Base-by-base conservation (phyloP, 2,113 vertebrate genomes). In the Carassius auratus region DNA sequence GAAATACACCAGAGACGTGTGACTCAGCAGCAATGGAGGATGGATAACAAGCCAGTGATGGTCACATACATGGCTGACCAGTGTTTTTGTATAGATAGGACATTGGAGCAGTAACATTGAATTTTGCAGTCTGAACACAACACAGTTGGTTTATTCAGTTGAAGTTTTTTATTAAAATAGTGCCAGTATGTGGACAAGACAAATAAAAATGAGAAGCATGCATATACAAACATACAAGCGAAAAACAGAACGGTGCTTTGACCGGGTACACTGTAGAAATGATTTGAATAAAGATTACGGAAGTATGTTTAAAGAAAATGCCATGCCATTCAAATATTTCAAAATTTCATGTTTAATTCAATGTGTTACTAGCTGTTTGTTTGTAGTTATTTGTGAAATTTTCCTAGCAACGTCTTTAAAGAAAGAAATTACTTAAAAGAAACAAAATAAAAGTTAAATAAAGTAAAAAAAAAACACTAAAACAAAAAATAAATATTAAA, bases 1-100 rank as follows among this genome's bases (percentile, higher is more conserved):
- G 17, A 64, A 87, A 80, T 38, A 61, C 81, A 68, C 59, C 23
- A 79, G 75, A 86, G 81, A 81, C 61, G 30, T 83, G 75, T 79
- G 76, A 84, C 79, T 86, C 66, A 76, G 68, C 84, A 73, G 19
- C 42, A 86, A 68, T 45, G 26, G 48, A 84, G 26, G 71, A 52
- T 42, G 74, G 19, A 71, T 78, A 75, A 48, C 15, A 73, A 50
- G 33, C 50, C 19, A 33, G 45, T 15, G 23, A 82, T 14, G 57
- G 76, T 71, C 42, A 19, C 57, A 57, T 21, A 62, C 33, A 42
- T 2, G n/a, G 7, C 36, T 48, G 78, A 62, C 36, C n/a, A 2
- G 6, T 64, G 36, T 45, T 80, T 45, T 50, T 26, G 12, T 30
- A 59, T 57, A 52, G 48, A 87, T 33, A 30, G 23, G 23, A 74